A percentile compares a stretch with the other conserved stretches of the same genome.
Evolutionary conservation across 2,113 vertebrate species (phyloP).

Genomic region (Excalfactoria chinensis): DNA sequence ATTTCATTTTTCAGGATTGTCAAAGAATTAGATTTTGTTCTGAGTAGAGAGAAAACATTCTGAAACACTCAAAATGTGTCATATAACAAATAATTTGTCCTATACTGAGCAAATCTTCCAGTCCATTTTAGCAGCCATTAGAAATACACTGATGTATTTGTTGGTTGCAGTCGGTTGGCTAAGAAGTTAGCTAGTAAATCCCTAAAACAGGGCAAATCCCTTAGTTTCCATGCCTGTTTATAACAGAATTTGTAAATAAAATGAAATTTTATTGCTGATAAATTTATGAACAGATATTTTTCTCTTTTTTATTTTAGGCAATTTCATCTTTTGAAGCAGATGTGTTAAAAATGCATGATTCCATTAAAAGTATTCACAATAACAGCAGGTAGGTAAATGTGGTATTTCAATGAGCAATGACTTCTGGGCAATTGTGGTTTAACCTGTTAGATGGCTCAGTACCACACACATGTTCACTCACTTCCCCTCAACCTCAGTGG

Average conservation of each 20-base stretch:
- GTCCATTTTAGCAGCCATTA: not conserved
- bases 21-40: not conserved
- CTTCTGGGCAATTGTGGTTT: not conserved
- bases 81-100: not conserved
- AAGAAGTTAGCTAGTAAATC: not conserved
- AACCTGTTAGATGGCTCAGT: not conserved
- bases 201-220: not conserved
- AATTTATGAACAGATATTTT: not conserved
- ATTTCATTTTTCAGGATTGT: not conserved
- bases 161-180: not conserved
- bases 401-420: not conserved
- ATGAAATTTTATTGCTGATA: not conserved
- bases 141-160: not conserved
- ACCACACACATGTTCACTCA: not conserved
- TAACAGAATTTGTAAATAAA: not conserved
- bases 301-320: conserved; percentile 27
- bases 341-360: conserved; percentile 43
- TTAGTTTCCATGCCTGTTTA: not conserved
- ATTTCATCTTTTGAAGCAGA: conserved; percentile 51
- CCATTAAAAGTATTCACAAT: conserved; percentile 45
- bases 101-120: not conserved
- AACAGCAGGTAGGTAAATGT: conserved; percentile 69
- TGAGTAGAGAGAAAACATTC: not conserved
- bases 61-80: not conserved
- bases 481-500: not conserved